Percentiles rank a stretch among this genome's conserved stretches.
Conservation (phyloP, 1,140 invertebrate species). For the Drosophila sechellia region DNA sequence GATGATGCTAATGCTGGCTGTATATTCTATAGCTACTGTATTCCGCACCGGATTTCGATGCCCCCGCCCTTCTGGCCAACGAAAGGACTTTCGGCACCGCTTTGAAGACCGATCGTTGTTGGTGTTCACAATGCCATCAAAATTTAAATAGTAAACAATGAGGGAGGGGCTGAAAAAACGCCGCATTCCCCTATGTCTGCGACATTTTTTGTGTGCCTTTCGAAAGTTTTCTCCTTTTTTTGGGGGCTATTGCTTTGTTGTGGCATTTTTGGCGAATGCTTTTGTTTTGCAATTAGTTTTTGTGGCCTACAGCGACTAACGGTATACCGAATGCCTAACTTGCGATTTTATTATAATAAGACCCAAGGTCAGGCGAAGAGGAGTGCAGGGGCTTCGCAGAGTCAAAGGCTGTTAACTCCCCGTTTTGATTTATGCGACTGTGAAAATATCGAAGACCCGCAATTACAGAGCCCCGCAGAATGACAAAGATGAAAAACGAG, state of each 20-base stretch:
- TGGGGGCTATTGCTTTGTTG: slow-evolving; percentile 7
- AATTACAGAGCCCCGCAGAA: slow-evolving; percentile 36
- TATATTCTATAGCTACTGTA: slow-evolving; percentile 66
- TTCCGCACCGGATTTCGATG: slow-evolving; percentile 50
- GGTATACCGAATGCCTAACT: slow-evolving; percentile 24
- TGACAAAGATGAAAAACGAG: slow-evolving; percentile 82
- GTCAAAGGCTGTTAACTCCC: slow-evolving; percentile 9
- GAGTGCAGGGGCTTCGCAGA: background rate
- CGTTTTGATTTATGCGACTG: slow-evolving; percentile 64
- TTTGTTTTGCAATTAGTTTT: slow-evolving; percentile 71
- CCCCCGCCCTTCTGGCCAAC: background rate
- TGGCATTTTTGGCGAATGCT: slow-evolving; percentile 58
- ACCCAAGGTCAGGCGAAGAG: slow-evolving; percentile 35
- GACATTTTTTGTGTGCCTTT: slow-evolving; percentile 58
- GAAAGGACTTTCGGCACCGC: slow-evolving; percentile 48
- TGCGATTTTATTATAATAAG: background rate
- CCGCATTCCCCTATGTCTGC: slow-evolving; percentile 76
- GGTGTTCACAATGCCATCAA: slow-evolving; percentile 81
- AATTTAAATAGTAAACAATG: slow-evolving; percentile 76
- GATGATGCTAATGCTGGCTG: slow-evolving; percentile 74
- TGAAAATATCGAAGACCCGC: slow-evolving; percentile 53
- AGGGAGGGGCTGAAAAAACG: slow-evolving; percentile 28
- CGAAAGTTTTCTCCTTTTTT: background rate
- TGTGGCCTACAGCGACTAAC: slow-evolving; percentile 30
- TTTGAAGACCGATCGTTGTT: slow-evolving; percentile 58